Evolutionary conservation across 1,140 invertebrate genomes (phyloP), one percentile per base, ranked within the genome.

Genomic region (Rhagoletis pomonella): DNA sequence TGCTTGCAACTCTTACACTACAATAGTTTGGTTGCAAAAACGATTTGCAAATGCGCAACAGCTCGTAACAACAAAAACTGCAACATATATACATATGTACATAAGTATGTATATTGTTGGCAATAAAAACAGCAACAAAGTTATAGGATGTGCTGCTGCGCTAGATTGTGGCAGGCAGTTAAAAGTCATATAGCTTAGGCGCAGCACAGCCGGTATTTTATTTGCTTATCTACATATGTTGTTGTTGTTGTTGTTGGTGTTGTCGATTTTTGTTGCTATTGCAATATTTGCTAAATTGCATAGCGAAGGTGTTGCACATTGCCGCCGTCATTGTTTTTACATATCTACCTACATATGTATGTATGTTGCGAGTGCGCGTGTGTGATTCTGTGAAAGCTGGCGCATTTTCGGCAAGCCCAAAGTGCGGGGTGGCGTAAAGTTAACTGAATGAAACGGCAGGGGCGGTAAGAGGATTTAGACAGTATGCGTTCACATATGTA

Each of bases 241-340:
- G 4, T 12, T 77, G 62, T 17, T 17, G 4, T 12, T 77, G 42
- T 77, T 69, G 29, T 69, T 77, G 69, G 4, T 77, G n/a, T 77
- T n/a, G 10, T 77, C 69, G 42, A 81, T 81, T 50, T 81, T 81
- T 81, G 73, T 81, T 81, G 73, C 42, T 44, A 73, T 73, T 73
- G 67, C 69, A 73, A 81, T 55, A 81, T 81, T 81, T 29, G n/a
- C 73, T 55, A 81, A 81, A 81, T 58, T 81, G 73, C 73, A 55
- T 81, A n/a, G 73, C 50, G 73, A 81, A 81, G 73, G 47, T 81
- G 73, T 81, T 81, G 47, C 73, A 55, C 47, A 81, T 55, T 81
- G 73, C 73, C 73, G 73, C 47, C 73, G 73, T 47, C 73, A 81
- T 81, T 81, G 73, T 81, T 81, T 81, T 58, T 81, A 55, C n/a